A percentile compares a stretch with the other conserved stretches of the same genome.
Conservation (phyloP, 1,140 invertebrate genomes). For the Homalodisca vitripennis region DNA sequence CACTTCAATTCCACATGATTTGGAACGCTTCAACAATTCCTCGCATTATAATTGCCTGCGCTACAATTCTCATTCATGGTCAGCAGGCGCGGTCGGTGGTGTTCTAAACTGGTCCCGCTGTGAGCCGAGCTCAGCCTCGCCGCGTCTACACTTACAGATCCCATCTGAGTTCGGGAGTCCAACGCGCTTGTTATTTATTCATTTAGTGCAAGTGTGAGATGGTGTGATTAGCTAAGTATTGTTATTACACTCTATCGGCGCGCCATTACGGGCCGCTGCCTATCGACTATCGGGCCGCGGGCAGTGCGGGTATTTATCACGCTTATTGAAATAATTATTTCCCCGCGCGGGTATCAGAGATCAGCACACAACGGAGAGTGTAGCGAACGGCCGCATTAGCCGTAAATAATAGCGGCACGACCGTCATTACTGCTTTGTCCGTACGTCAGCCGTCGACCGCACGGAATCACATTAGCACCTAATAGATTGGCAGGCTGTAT, state of each 20-base stretch:
- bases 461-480: not conserved
- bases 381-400: not conserved
- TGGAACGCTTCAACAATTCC: too few relatives aligned
- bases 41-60: too few relatives aligned
- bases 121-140: too few relatives aligned
- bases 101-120: too few relatives aligned
- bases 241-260: not conserved
- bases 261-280: not conserved
- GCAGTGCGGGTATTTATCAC: not conserved
- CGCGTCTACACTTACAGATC: not conserved
- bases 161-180: conserved; percentile 4
- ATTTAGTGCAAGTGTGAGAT: not conserved
- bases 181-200: not conserved
- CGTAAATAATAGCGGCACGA: not conserved
- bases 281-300: not conserved
- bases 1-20: too few relatives aligned
- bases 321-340: not conserved
- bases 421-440: not conserved
- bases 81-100: too few relatives aligned
- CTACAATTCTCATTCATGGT: too few relatives aligned
- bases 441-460: not conserved
- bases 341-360: not conserved
- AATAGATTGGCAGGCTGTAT: not conserved
- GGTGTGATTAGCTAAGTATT: not conserved
- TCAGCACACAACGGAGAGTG: not conserved